These are phyloP conservation scores for Apamea sordens DNA, from an alignment of 2,888 invertebrate genomes.

Conservation along the genomic window DNA sequence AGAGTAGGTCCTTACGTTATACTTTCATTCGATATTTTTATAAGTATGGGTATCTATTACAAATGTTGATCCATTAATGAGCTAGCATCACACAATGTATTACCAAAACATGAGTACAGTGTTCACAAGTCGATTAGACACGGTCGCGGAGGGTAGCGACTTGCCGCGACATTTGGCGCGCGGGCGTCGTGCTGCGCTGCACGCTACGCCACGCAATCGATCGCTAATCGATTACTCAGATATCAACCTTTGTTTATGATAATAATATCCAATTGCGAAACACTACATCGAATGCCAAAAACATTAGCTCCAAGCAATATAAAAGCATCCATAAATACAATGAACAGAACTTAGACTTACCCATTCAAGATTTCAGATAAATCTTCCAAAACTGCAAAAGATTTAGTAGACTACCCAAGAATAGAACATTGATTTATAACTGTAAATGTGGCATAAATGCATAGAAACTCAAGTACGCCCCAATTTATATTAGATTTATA, in stretches of 20 bases:
- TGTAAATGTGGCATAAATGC: slow-evolving; percentile 69
- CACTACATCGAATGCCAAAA: slow-evolving; percentile 41
- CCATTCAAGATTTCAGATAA: slow-evolving; percentile 59
- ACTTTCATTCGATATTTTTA: slow-evolving; percentile 1
- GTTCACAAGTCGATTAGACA: slow-evolving; percentile 65
- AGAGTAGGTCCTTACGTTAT: background rate
- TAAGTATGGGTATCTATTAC: slow-evolving; percentile 3
- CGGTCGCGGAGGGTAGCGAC: slow-evolving; percentile 67
- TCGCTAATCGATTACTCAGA: slow-evolving; percentile 72
- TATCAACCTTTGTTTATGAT: slow-evolving; percentile 60
- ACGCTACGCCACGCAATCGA: slow-evolving; percentile 64
- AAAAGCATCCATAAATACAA: slow-evolving; percentile 53
- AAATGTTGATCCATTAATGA: slow-evolving; percentile 42
- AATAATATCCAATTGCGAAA: slow-evolving; percentile 62
- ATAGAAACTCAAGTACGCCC: slow-evolving; percentile 79
- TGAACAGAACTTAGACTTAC: slow-evolving; percentile 39
- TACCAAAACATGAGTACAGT: slow-evolving; percentile 54
- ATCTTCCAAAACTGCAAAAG: slow-evolving; percentile 61
- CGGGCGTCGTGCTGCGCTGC: slow-evolving; percentile 64
- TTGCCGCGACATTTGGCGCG: slow-evolving; percentile 73
- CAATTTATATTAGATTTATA: slow-evolving; percentile 87
- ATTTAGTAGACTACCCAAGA: slow-evolving; percentile 63
- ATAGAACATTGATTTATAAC: slow-evolving; percentile 79
- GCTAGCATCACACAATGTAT: slow-evolving; percentile 47
- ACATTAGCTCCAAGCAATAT: slow-evolving; percentile 30